Evolutionary conservation across 2,797 vertebrate species (phyloP).

Genomic region (Sebastes trivittatus): DNA sequence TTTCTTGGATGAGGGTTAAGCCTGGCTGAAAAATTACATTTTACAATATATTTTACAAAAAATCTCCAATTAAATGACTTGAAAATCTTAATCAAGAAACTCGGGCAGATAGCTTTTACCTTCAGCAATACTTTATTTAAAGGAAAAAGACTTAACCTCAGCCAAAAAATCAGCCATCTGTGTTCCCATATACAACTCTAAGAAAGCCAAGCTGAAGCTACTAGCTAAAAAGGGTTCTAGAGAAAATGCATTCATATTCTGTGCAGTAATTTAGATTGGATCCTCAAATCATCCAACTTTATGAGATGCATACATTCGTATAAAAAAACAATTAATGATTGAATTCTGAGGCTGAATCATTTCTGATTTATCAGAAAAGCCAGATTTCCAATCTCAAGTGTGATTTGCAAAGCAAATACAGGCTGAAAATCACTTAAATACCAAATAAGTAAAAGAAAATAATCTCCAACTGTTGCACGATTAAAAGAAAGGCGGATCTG

Average conservation of each 20-base stretch:
- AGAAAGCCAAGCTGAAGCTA: conserved; percentile 43
- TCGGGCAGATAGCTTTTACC: background rate
- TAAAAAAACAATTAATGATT: background rate
- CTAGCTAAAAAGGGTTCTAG: background rate
- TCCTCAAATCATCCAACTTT: background rate
- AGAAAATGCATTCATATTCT: conserved; percentile 1
- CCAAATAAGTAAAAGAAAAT: conserved; percentile 7
- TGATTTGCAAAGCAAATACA: conserved; percentile 36
- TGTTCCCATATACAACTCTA: background rate
- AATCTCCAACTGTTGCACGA: conserved; percentile 16
- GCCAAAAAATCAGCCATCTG: conserved; percentile 16
- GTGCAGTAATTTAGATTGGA: conserved; percentile 28
- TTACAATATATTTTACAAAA: background rate
- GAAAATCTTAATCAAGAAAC: background rate
- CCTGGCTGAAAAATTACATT: background rate
- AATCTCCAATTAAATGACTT: background rate
- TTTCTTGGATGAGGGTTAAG: conserved; percentile 24
- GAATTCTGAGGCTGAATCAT: conserved; percentile 2
- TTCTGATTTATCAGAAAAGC: conserved; percentile 27
- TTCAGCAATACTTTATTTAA: background rate
- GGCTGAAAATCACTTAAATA: conserved; percentile 21
- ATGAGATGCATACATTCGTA: background rate
- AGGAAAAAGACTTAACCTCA: conserved; percentile 31
- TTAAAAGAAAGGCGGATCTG: conserved; percentile 40
- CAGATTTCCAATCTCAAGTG: background rate